Conservation (phyloP, 2,888 invertebrate species). For the Listrodromus nycthemerus region DNA sequence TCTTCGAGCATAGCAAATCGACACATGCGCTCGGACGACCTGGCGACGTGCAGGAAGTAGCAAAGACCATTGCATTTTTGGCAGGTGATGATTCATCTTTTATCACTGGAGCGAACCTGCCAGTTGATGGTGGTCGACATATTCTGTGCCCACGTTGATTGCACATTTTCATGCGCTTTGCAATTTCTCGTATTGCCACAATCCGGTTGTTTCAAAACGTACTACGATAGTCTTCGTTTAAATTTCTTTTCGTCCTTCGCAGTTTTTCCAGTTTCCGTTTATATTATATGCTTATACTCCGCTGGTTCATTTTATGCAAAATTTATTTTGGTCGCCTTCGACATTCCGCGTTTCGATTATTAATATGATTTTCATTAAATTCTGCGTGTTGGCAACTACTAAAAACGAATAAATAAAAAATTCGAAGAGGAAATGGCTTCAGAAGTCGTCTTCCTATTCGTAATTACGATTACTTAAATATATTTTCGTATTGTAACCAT, state of each 20-base stretch:
- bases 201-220: not conserved
- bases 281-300: not conserved
- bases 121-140: constrained; percentile 98
- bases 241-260: not conserved
- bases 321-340: not conserved
- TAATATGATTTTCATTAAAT: not conserved
- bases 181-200: not conserved
- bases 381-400: not conserved
- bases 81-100: constrained; percentile 95
- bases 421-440: not conserved
- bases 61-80: constrained; percentile 95
- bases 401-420: not conserved
- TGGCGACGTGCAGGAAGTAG: constrained; percentile 94
- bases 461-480: constrained; percentile 4
- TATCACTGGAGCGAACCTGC: constrained; percentile 94
- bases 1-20: constrained; percentile 92
- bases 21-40: constrained; percentile 97
- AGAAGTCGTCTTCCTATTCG: not conserved
- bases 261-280: not conserved
- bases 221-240: not conserved
- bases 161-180: not conserved
- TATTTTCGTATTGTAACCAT: constrained; percentile 30
- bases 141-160: constrained; percentile 95
- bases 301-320: no score
- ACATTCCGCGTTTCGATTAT: not conserved